phyloP scores from a whole-genome alignment of 2,888 invertebrate species.

The Melipona beecheii region DNA sequence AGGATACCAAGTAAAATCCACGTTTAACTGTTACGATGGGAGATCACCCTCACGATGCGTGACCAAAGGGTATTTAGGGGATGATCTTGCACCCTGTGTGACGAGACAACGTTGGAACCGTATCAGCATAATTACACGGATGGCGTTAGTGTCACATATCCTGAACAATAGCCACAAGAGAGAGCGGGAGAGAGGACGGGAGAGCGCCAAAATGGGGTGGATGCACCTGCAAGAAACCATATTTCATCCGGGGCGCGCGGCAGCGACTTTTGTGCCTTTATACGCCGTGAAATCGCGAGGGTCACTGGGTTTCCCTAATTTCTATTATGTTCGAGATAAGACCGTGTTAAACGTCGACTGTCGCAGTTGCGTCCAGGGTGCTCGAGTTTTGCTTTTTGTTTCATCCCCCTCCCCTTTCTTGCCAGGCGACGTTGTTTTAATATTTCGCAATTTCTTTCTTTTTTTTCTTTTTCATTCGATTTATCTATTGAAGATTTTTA shows the following conservation, averaged over 20 bases:
- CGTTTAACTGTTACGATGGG: constrained; percentile 39
- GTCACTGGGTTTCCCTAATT: constrained; percentile 69
- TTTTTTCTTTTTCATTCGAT: no score
- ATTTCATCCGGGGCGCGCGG: constrained; percentile 62
- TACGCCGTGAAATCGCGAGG: constrained; percentile 66
- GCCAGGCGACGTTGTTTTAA: constrained; percentile 14
- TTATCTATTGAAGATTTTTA: no score
- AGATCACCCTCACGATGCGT: constrained; percentile 58
- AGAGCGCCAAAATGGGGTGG: constrained; percentile 49
- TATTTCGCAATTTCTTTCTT: neutral
- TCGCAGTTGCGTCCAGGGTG: neutral
- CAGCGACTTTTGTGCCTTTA: constrained; percentile 67
- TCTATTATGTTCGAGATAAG: constrained; percentile 66
- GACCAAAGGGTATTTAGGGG: constrained; percentile 70
- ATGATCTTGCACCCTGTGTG: constrained; percentile 47
- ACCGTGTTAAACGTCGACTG: constrained; percentile 49
- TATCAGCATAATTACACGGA: constrained; percentile 79
- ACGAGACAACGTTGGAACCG: constrained; percentile 70
- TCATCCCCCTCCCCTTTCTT: neutral
- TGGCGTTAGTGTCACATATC: constrained; percentile 76
- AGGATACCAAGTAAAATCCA: constrained; percentile 3
- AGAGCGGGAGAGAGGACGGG: constrained; percentile 22
- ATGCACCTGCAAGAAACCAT: constrained; percentile 72
- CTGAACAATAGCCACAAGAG: constrained; percentile 67
- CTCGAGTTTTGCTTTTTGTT: neutral